Base-by-base conservation (phyloP, 2,797 vertebrate species). In the Rhabdomys pumilio region DNA sequence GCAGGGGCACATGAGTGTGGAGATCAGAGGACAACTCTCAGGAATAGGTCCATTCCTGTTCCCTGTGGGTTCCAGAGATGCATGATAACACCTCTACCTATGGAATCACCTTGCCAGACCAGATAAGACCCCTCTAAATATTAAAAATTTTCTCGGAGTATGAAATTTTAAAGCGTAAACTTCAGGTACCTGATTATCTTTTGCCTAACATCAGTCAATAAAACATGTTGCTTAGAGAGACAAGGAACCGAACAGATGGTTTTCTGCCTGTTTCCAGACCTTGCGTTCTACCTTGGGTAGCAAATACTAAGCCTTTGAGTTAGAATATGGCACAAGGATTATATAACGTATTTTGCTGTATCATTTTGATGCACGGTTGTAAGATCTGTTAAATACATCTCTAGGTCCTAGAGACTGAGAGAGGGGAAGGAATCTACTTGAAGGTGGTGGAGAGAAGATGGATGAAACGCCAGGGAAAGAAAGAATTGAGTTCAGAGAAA, bases 401-500 rank as follows among this genome's bases (percentile, higher is more conserved):
- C 34, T 24, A 93, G 63, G 94, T 87, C 69, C 57, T 76, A 89
- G 65, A 95, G 59, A 47, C 26, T 72, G 85, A 79, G 57, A 75
- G 75, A 63, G 69, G 69, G 67, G 95, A 61, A 97, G 63, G 29
- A 41, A 76, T 87, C 82, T 65, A 91, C 77, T 93, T 95, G 88
- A 76, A 90, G 89, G 57, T 91, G 41, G 41, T 93, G 38, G 73
- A 97, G 91, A 93, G 97, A 97, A 98, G 93, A 95, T 57, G 96
- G 96, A 92, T 97, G 93, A 97, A 98, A 98, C 82, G 84, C 77
- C 50, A 97, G 98, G 96, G 97, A 95, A 77, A 96, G 96, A 89
- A 50, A 89, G 59, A 96, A 89, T 90, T 97, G 97, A 90, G 63
- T 69, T 96, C 94, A 94, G 89, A 93, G 85, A 93, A 55, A 96